phyloP scores from a whole-genome alignment of 1,140 invertebrate species.

The Acromyrmex charruanus region DNA sequence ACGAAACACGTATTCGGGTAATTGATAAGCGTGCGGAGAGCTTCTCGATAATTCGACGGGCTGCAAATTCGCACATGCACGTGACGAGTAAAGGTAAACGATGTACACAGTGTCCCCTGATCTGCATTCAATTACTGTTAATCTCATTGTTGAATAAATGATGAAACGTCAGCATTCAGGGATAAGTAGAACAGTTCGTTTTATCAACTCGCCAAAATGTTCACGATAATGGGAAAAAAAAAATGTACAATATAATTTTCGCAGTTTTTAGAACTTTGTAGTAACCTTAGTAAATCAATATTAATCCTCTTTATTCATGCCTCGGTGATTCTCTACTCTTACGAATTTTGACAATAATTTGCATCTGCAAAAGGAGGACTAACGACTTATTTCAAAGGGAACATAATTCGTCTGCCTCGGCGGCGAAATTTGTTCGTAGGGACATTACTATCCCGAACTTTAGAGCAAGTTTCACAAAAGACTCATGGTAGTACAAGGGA shows the following conservation, averaged over 20 bases:
- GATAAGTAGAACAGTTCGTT: background rate
- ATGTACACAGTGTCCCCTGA: slow-evolving; percentile 64
- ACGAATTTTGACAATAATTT: slow-evolving; percentile 57
- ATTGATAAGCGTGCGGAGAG: slow-evolving; percentile 39
- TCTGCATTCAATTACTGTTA: slow-evolving; percentile 76
- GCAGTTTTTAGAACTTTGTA: background rate
- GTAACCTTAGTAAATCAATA: background rate
- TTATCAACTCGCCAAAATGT: background rate
- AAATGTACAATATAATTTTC: background rate
- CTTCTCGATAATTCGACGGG: slow-evolving; percentile 60
- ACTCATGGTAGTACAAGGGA: slow-evolving; percentile 50
- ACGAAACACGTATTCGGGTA: slow-evolving; percentile 33
- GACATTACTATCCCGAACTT: slow-evolving; percentile 63
- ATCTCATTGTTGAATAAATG: slow-evolving; percentile 75
- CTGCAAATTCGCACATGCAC: slow-evolving; percentile 56
- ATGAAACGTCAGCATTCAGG: slow-evolving; percentile 36
- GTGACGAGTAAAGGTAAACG: slow-evolving; percentile 60
- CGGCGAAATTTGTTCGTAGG: slow-evolving; percentile 58
- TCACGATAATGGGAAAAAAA: too few species aligned
- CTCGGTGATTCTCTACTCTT: background rate
- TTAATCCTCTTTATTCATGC: background rate
- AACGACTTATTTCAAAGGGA: slow-evolving; percentile 37
- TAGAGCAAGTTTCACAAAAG: slow-evolving; percentile 59
- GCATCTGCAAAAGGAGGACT: slow-evolving; percentile 6
- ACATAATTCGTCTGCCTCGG: slow-evolving; percentile 50